Base-by-base conservation (phyloP, 2,797 vertebrate genomes). In the Orestias chungarensis region DNA sequence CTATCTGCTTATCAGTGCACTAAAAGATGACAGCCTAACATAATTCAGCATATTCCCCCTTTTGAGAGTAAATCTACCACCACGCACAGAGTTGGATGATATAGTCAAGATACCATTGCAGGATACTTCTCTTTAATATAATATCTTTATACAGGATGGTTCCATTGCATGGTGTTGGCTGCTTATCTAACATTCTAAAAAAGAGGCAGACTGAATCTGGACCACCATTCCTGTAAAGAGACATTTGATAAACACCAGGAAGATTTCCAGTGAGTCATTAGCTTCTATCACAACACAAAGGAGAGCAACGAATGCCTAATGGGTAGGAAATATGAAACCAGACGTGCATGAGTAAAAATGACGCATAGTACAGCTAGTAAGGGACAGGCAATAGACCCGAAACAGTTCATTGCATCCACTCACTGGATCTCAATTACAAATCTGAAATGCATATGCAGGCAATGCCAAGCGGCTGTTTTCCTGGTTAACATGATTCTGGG, bases 181-280 rank as follows among this genome's bases (percentile, higher is more conserved):
- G 70, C 80, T 87, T 79, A 84, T 82, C 76, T 66, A 64, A 68
- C 66, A n/a, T 55, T 61, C 47, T 74, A 59, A 49, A 68, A 71
- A 68, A 20, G 31, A 35, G 83, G 55, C 66, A 59, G 66, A 27
- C 64, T 42, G 76, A 80, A 52, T 83, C 38, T 2, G 29, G 86
- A 87, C 86, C 89, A 87, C 84, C 86, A 43, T 81, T 68, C 59
- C 79, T 38, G 78, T 71, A 62, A 31, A 4, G 67, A 87, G 81
- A 91, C 83, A 81, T 84, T 77, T 89, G 88, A 91, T 87, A 85
- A 93, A 92, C 88, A 88, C 78, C 84, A 89, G 87, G 84, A 88
- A 77, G 85, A 89, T 86, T 89, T 89, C 87, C 89, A 90, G 82
- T 84, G 85, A 91, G 88, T 92, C 90, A 91, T 92, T 92, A 92